Percentiles rank a stretch among this genome's conserved stretches.
phyloP scores from a whole-genome alignment of 2,113 vertebrate genomes.

The Calyptommatus sinebrachiatus region DNA sequence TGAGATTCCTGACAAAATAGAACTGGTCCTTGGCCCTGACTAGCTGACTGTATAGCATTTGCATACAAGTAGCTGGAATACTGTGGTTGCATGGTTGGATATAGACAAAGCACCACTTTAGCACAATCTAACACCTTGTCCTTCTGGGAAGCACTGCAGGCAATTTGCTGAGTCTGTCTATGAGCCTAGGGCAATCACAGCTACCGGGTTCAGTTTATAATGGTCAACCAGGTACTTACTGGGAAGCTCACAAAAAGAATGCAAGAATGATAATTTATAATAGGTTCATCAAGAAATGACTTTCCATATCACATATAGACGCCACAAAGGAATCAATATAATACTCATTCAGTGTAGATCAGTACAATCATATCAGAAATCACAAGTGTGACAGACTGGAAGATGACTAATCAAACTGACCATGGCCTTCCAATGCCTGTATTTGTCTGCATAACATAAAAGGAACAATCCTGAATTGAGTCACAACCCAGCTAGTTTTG shows the following conservation, averaged over 20 bases:
- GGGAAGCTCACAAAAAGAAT: not conserved
- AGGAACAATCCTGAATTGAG: no score
- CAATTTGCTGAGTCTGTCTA: no score
- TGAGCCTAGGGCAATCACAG: not conserved
- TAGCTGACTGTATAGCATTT: no score
- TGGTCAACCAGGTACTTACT: not conserved
- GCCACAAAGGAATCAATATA: not conserved
- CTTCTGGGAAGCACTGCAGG: no score
- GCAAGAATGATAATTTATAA: not conserved
- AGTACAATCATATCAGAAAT: not conserved
- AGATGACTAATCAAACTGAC: not conserved
- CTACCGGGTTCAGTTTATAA: not conserved
- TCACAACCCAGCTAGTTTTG: no score
- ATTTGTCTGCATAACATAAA: not conserved
- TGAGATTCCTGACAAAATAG: no score
- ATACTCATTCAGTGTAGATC: not conserved
- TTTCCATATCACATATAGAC: not conserved
- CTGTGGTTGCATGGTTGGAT: no score
- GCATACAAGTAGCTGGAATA: no score
- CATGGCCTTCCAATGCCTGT: not conserved
- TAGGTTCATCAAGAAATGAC: not conserved
- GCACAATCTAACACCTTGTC: no score
- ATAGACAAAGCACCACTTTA: no score
- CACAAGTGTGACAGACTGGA: not conserved
- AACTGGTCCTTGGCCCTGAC: no score